Base-by-base conservation (phyloP, 1,140 invertebrate genomes). In the Dendrolimus punctatus region DNA sequence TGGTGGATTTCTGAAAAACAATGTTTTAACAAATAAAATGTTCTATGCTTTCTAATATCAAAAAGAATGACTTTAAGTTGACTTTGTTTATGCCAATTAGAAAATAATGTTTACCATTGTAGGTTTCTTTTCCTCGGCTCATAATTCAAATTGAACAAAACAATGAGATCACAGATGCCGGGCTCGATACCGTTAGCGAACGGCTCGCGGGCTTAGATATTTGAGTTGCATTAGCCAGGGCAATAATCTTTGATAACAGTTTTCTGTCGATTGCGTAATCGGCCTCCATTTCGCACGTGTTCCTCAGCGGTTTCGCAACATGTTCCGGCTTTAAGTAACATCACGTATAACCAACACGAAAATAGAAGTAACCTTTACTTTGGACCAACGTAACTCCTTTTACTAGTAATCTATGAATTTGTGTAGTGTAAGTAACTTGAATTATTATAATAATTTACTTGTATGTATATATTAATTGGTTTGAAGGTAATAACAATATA, bases 201-300 rank as follows among this genome's bases (percentile, higher is more conserved):
- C 67, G 59, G 66, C 58, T 58, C 60, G 57, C 63, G 63, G 65
- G 62, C 70, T 74, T 43, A 55, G 55, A 56, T 51, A 71, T 74
- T 71, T 65, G 58, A 66, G 60, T 60, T 64, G 53, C 59, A 68
- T 68, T 70, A 62, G 68, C 51, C 72, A 71, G 73, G 71, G 76
- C 75, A 76, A 78, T 64, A 78, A 70, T 80, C 71, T 83, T 70
- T 70, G 71, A 77, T 75, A 74, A 74, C 66, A 23, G 23, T 23
- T 74, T 64, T 64, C 63, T 63, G 56, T 54, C 62, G 58, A 69
- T 79, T 81, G 71, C 74, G 68, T 64, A 75, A 78, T 58, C 68
- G 68, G 59, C 68, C 69, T 66, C 64, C 61, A 66, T 80, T 76
- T 78, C 60, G 75, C 78, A 77, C 74, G 71, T 78, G 71, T 71